phyloP scores from a whole-genome alignment of 2,797 vertebrate genomes.

The Myotis daubentonii region DNA sequence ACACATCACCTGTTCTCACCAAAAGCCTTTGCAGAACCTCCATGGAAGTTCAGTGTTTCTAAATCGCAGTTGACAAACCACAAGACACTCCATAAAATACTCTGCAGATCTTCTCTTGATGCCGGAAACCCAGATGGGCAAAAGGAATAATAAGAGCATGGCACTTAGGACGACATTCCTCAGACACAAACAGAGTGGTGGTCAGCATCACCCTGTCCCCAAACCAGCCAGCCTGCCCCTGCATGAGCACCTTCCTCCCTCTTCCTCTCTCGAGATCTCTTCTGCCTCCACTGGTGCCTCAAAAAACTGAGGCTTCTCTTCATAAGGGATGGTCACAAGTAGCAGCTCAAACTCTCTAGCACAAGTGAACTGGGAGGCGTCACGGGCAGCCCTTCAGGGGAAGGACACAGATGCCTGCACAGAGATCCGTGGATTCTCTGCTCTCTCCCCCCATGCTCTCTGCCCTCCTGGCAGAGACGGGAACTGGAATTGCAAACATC shows the following conservation, averaged over 20 bases:
- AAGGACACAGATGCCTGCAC: slow-evolving; percentile 20
- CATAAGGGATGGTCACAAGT: slow-evolving; percentile 5
- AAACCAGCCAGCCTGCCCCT: neutral
- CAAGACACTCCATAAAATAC: neutral
- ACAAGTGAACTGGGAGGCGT: slow-evolving; percentile 42
- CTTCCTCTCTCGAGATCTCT: neutral
- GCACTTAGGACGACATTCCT: neutral
- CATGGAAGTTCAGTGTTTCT: neutral
- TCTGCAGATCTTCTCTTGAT: slow-evolving; percentile 28
- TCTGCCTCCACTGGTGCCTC: neutral
- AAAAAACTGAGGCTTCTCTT: slow-evolving; percentile 3
- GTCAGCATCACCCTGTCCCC: neutral
- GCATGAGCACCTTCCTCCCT: neutral
- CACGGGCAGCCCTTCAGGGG: neutral
- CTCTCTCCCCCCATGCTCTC: slow-evolving; percentile 42
- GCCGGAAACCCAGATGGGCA: slow-evolving; percentile 43
- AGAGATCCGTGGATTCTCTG: neutral
- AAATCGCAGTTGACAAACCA: neutral
- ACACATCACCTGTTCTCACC: slow-evolving; percentile 1
- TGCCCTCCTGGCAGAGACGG: slow-evolving; percentile 46
- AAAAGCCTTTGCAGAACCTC: neutral
- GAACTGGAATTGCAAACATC: slow-evolving; percentile 74
- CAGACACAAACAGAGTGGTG: neutral
- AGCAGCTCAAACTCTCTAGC: neutral
- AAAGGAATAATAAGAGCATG: neutral